These are phyloP conservation scores for Cariama cristata DNA, from an alignment of 2,113 vertebrate species.

Conservation along the genomic window DNA sequence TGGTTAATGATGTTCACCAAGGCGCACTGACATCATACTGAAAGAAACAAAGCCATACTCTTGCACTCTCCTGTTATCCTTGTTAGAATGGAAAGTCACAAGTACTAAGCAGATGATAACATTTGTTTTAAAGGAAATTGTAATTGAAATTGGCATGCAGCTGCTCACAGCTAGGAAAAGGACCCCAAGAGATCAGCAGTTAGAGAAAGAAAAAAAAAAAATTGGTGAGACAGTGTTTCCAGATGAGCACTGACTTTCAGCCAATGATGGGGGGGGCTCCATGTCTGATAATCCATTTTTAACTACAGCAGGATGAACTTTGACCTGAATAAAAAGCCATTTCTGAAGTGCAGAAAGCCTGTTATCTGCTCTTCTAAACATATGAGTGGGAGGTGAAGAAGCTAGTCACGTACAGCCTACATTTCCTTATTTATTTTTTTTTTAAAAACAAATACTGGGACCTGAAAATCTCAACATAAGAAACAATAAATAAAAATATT, in stretches of 20 bases:
- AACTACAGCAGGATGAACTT: neutral
- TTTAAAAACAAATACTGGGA: neutral
- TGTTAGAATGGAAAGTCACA: neutral
- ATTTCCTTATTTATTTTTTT: neutral
- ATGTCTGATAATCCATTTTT: constrained; percentile 5
- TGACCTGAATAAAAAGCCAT: constrained; percentile 1
- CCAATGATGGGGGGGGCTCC: neutral
- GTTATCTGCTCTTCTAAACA: neutral
- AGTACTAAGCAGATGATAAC: constrained; percentile 23
- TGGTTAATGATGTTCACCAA: neutral
- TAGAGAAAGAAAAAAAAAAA: neutral
- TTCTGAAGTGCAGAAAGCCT: neutral
- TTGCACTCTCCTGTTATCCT: neutral
- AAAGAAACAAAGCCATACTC: neutral
- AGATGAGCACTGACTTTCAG: neutral
- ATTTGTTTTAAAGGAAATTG: constrained; percentile 48
- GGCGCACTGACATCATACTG: neutral
- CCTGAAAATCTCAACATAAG: neutral
- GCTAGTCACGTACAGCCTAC: neutral
- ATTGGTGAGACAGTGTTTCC: neutral
- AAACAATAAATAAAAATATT: neutral
- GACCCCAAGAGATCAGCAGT: neutral
- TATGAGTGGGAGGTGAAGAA: neutral
- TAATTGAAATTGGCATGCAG: constrained; percentile 51
- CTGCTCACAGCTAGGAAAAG: constrained; percentile 9